A percentile compares a stretch with the other conserved stretches of the same genome.
Conservation (phyloP, 1,140 invertebrate species). For the Neocloeon triangulifer region DNA sequence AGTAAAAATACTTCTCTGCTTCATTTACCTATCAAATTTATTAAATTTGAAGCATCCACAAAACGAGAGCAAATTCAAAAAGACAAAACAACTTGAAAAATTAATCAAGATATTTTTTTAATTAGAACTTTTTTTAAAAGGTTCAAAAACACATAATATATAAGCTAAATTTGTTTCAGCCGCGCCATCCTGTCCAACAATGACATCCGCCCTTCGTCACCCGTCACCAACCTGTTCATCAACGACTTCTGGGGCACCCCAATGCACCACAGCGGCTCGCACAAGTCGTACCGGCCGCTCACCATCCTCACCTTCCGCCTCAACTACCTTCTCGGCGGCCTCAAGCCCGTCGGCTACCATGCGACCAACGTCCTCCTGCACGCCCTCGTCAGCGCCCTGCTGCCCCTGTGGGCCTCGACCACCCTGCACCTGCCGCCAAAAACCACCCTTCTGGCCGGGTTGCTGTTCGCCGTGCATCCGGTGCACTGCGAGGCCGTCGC, state of each 20-base stretch:
- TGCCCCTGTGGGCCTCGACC: constrained; percentile 14
- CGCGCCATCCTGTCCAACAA: constrained; percentile 73
- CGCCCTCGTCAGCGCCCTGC: constrained; percentile 51
- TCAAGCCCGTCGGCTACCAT: constrained; percentile 65
- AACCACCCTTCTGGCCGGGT: constrained; percentile 33
- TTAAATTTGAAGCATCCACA: too few relatives aligned
- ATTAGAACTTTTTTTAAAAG: too few relatives aligned
- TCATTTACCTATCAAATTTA: too few relatives aligned
- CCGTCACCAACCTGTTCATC: constrained; percentile 24
- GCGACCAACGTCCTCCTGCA: constrained; percentile 65
- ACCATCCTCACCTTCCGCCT: constrained; percentile 83
- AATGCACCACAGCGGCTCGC: constrained; percentile 59
- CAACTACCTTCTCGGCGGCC: constrained; percentile 66
- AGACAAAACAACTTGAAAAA: too few relatives aligned
- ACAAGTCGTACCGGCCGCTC: constrained; percentile 89
- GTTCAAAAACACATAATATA: too few relatives aligned
- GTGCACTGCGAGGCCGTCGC: constrained; percentile 91
- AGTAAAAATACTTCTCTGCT: too few relatives aligned
- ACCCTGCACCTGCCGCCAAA: neutral
- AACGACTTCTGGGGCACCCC: constrained; percentile 90
- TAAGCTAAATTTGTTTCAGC: constrained; percentile 41
- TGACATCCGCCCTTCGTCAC: constrained; percentile 52
- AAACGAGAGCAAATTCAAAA: too few relatives aligned
- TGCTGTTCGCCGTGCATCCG: constrained; percentile 86
- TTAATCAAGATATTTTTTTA: too few relatives aligned